phyloP scores from a whole-genome alignment of 2,797 vertebrate genomes.

The Melanogrammus aeglefinus region DNA sequence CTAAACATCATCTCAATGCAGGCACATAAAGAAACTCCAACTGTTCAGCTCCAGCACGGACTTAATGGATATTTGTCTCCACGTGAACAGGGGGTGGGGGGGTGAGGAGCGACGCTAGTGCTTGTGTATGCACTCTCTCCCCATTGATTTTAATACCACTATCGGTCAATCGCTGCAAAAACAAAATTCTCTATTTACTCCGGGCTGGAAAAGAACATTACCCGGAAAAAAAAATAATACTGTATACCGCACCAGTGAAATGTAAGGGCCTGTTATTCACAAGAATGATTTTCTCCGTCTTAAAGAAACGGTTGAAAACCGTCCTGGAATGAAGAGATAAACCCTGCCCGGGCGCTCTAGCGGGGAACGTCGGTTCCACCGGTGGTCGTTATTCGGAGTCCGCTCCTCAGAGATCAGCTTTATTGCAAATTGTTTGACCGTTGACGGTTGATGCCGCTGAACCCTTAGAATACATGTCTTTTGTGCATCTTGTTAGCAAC shows the following conservation, averaged over 20 bases:
- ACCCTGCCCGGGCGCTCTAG: background rate
- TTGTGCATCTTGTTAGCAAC: background rate
- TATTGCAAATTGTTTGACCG: background rate
- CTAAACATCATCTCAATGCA: slow-evolving; percentile 4
- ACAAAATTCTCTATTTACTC: background rate
- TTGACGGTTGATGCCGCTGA: background rate
- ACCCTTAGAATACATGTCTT: background rate
- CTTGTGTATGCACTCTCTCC: slow-evolving; percentile 9
- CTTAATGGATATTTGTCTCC: background rate
- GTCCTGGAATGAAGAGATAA: background rate
- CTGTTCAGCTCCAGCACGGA: background rate
- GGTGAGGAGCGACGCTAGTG: background rate
- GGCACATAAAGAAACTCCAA: background rate
- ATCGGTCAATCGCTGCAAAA: background rate
- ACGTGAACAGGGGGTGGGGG: slow-evolving; percentile 6
- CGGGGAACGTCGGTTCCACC: background rate
- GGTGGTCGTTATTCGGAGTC: background rate
- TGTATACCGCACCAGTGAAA: background rate
- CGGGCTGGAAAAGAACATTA: background rate
- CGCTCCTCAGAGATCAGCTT: background rate
- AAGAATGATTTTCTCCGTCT: background rate
- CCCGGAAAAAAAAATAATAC: background rate
- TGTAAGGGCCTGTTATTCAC: background rate
- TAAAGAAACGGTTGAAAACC: background rate
- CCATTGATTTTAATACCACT: background rate